Base-by-base conservation (phyloP, 2,888 invertebrate genomes). In the Drosophila multiciliata region DNA sequence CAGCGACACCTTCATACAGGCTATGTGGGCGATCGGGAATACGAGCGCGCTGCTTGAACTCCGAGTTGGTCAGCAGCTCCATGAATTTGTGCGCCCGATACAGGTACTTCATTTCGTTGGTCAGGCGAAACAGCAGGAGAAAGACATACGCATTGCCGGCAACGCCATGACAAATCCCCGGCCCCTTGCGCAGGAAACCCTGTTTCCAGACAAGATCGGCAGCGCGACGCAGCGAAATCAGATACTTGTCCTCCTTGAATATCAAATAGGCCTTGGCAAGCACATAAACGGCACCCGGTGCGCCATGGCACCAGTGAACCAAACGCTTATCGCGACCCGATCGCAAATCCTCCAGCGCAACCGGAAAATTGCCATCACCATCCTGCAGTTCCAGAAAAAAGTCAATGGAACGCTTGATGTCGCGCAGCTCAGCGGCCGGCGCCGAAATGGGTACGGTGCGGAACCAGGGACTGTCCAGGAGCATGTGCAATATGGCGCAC, bases 301-400 rank as follows among this genome's bases (percentile, higher is more conserved):
- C 97, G 0, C 98, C 98, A 91, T 98, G 98, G 91, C 98, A 98
- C 98, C 98, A 98, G 90, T 98, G 98, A 0, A 98, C 95, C 15
- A 98, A 93, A 72, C 97, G 96, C 68, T 97, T 95, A 15, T 93
- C 92, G 17, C 92, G 83, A 4, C 94, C 94, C 49, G 92, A 92
- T 42, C 93, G 87, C 7, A 94, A 93, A 59, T 96, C 93, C 91
- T 97, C 97, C 91, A 96, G 94, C 6, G 96, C 96, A 78, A 96
- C 95, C 0, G 97, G 96, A 92, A 96, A 96, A 91, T 97, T 97
- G 0, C 96, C 97, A 66, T 96, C 95, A 0, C 92, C 88, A 77
- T 95, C 95, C 93, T 97, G 97, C 29, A 92, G 79, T 33, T 87
- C 89, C 23, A 92, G 70, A 61, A 59, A 95, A 91, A 83, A 97